Evolutionary conservation across 1,140 invertebrate genomes (phyloP).

Genomic region (Ceratina japonica): DNA sequence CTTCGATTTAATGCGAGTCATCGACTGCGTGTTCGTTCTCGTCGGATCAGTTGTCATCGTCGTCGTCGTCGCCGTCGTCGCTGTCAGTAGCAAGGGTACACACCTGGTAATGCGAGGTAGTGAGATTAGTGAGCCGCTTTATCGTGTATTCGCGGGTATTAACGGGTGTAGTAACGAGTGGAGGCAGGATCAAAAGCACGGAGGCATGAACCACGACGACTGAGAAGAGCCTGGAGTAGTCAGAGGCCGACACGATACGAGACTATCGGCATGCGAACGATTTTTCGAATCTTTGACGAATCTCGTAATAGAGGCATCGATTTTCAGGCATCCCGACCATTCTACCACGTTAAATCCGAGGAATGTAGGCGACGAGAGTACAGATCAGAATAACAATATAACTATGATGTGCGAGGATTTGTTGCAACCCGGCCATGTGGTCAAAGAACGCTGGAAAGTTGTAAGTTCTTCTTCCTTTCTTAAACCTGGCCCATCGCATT

Average conservation of each 20-base stretch:
- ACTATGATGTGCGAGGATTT: slow-evolving; percentile 96
- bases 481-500: background rate
- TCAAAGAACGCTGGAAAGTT: slow-evolving; percentile 99
- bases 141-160: background rate
- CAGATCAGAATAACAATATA: slow-evolving; percentile 88
- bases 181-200: too few species aligned
- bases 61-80: too few species aligned
- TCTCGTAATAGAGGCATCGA: slow-evolving; percentile 40
- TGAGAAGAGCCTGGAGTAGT: background rate
- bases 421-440: slow-evolving; percentile 96
- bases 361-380: slow-evolving; percentile 83
- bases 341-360: slow-evolving; percentile 70
- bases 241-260: background rate
- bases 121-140: slow-evolving; percentile 1
- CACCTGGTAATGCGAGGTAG: too few species aligned
- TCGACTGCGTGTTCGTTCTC: background rate
- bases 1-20: background rate
- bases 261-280: slow-evolving; percentile 8
- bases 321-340: slow-evolving; percentile 74
- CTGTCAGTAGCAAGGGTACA: too few species aligned
- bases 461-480: slow-evolving; percentile 78
- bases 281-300: background rate
- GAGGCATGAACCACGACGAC: background rate
- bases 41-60: too few species aligned
- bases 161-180: too few species aligned